A percentile compares a stretch with the other conserved stretches of the same genome.
phyloP scores from a whole-genome alignment of 2,888 invertebrate genomes.

The Cheilosia grossa region DNA sequence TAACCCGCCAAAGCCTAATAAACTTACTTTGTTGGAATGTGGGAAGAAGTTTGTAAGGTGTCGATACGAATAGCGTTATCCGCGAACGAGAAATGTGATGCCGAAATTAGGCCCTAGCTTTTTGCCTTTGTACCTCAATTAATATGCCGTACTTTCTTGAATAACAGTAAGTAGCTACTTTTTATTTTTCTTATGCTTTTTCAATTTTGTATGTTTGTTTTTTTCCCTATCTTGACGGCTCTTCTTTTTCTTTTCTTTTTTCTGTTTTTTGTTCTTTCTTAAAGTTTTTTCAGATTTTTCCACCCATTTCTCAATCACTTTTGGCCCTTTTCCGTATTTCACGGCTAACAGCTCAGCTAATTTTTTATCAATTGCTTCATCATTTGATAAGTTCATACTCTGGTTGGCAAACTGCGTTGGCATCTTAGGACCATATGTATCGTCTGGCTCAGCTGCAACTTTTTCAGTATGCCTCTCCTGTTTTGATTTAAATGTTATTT shows the following conservation, averaged over 20 bases:
- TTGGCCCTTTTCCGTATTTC: slow-evolving; percentile 1
- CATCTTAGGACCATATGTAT: slow-evolving; percentile 79
- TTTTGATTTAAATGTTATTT: slow-evolving; percentile 77
- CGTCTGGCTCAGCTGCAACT: slow-evolving; percentile 33
- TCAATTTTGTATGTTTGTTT: slow-evolving; percentile 74
- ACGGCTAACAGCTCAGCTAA: slow-evolving; percentile 76
- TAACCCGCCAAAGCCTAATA: too few species aligned
- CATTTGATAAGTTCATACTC: slow-evolving; percentile 36
- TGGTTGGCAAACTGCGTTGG: slow-evolving; percentile 70
- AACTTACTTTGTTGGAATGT: too few species aligned
- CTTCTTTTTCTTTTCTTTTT: slow-evolving; percentile 56
- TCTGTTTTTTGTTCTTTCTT: slow-evolving; percentile 45
- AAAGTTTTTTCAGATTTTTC: slow-evolving; percentile 72
- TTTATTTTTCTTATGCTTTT: slow-evolving; percentile 72
- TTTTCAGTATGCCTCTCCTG: slow-evolving; percentile 73
- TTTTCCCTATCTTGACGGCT: slow-evolving; percentile 57
- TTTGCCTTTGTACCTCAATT: too few species aligned
- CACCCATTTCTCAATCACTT: slow-evolving; percentile 77
- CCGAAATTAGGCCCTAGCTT: too few species aligned
- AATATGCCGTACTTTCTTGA: too few species aligned
- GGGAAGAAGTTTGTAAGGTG: too few species aligned
- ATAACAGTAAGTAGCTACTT: not conserved
- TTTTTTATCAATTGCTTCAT: slow-evolving; percentile 76
- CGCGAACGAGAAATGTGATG: too few species aligned
- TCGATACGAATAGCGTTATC: too few species aligned